Conservation (phyloP, 1,140 invertebrate genomes). For the Sinonovacula constricta region DNA sequence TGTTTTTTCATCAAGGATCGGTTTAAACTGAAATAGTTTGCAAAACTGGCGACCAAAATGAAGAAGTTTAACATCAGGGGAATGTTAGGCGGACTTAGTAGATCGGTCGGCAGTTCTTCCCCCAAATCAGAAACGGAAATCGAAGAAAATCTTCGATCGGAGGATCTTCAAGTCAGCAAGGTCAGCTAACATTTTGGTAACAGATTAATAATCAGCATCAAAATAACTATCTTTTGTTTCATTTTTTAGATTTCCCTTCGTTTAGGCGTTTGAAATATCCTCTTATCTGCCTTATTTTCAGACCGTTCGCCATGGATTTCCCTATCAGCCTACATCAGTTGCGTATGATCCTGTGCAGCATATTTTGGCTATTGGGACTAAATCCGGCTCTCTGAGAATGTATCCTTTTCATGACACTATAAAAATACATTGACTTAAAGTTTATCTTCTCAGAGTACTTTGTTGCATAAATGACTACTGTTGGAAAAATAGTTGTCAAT, state of each 20-base stretch:
- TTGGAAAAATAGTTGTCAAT: too few species aligned
- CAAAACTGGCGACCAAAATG: constrained; percentile 59
- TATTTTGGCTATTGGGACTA: constrained; percentile 97
- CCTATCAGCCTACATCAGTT: constrained; percentile 96
- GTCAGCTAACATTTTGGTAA: constrained; percentile 54
- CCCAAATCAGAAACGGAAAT: constrained; percentile 72
- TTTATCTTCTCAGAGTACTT: too few species aligned
- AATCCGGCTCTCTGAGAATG: constrained; percentile 96
- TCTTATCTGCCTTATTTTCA: constrained; percentile 85
- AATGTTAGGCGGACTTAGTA: constrained; percentile 70
- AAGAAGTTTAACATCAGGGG: constrained; percentile 72
- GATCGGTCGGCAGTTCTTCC: constrained; percentile 68
- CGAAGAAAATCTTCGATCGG: constrained; percentile 71
- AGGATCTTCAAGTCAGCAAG: constrained; percentile 74
- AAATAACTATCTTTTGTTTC: too few species aligned
- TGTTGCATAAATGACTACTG: too few species aligned
- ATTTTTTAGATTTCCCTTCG: too few species aligned
- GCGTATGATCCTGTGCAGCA: constrained; percentile 99
- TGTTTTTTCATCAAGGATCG: constrained; percentile 4
- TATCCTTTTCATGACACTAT: constrained; percentile 87
- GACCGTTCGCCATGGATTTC: constrained; percentile 99
- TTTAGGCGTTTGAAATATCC: too few species aligned
- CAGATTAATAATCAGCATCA: too few species aligned
- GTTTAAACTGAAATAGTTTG: constrained; percentile 3
- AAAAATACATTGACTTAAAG: too few species aligned